Base-by-base conservation (phyloP, 2,888 invertebrate species). In the Drosophila tanythrix region DNA sequence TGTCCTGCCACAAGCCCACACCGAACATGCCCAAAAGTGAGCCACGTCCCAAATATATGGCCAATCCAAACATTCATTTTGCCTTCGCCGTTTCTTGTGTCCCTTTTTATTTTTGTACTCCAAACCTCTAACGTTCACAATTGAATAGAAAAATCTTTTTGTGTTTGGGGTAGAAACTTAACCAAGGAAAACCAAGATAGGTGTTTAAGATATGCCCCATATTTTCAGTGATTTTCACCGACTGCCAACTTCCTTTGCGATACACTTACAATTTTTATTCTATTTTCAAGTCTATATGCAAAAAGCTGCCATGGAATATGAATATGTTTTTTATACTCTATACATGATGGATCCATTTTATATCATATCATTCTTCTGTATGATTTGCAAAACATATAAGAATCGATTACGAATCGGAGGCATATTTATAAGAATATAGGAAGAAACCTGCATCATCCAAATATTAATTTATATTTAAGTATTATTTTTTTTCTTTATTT, bases 1-100 rank as follows among this genome's bases (percentile, higher is more conserved):
- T 80, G 68, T 67, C 65, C 74, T 70, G 70, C 64, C 81, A 65
- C 70, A 77, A 64, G 66, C 58, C 53, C 73, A 59, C 36, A 21
- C n/a, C 40, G 21, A 51, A 36, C 13, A 50, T 31, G 25, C 40
- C 40, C 33, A 13, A 33, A 18, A 15, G 25, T 6, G 11, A n/a
- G 15, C 10, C 33, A 4, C 13, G 7, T 31, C 31, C 52, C 51
- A 31, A 52, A 51, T 35, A 33, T 15, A 25, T 3, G 46, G 2
- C 29, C 55, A 57, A 38, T 38, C 18, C 29, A 59, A 31, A 36
- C 46, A 59, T 64, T 59, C 60, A 10, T 59, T 64, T 60, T 60
- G 61, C 27, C 27, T 64, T 48, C 7, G n/a, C 33, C 5, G 33
- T 21, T 27, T 36, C 21, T n/a, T 13, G 25, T 27, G 38, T 33